A percentile compares a stretch with the other conserved stretches of the same genome.
Evolutionary conservation across 2,797 vertebrate genomes (phyloP).

Genomic region (Dipus sagitta): DNA sequence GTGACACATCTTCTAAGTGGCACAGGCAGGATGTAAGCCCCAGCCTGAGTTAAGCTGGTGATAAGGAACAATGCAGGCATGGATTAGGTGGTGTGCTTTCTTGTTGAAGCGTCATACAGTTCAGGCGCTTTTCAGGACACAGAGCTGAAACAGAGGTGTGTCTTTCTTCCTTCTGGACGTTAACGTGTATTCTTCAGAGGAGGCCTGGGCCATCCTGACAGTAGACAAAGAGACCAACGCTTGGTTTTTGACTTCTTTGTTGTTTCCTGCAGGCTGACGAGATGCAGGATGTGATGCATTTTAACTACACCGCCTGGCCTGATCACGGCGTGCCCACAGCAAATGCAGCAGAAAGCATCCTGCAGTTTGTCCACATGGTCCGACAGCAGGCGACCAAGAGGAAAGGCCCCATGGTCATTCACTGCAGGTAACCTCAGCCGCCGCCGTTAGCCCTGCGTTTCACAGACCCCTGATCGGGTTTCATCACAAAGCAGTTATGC

Average conservation of each 20-base stretch:
- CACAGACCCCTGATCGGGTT: background rate
- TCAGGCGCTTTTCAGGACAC: background rate
- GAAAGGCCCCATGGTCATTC: slow-evolving; percentile 94
- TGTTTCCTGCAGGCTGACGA: slow-evolving; percentile 92
- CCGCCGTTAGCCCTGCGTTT: no score
- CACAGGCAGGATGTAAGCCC: background rate
- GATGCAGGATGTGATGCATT: slow-evolving; percentile 94
- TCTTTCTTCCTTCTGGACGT: background rate
- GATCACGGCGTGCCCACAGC: slow-evolving; percentile 97
- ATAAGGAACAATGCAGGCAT: background rate
- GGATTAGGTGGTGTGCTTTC: background rate
- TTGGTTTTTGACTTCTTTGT: slow-evolving; percentile 32
- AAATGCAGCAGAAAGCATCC: slow-evolving; percentile 95
- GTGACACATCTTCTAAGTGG: background rate
- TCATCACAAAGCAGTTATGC: background rate
- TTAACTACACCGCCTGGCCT: slow-evolving; percentile 98
- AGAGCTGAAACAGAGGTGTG: background rate
- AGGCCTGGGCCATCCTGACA: rapidly evolving
- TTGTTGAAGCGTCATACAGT: background rate
- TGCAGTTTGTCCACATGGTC: slow-evolving; percentile 96
- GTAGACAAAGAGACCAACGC: background rate
- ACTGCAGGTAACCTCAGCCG: slow-evolving; percentile 93
- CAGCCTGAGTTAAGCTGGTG: background rate
- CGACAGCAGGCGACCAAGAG: slow-evolving; percentile 94
- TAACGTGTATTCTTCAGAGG: rapidly evolving